Evolutionary conservation across 2,113 vertebrate species (phyloP).

Genomic region (Oryctolagus cuniculus): DNA sequence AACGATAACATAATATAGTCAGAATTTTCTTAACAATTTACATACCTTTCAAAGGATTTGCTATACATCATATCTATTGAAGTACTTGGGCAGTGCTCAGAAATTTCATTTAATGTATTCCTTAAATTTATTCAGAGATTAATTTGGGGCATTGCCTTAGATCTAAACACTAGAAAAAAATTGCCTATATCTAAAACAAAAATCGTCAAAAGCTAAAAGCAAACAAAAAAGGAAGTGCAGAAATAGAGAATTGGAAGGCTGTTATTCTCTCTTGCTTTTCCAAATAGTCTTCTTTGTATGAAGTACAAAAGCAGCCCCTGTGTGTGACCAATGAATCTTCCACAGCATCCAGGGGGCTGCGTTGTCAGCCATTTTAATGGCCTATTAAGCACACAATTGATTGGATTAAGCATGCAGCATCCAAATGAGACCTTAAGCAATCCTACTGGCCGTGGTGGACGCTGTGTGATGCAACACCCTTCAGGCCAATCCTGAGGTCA

Average conservation of each 20-base stretch:
- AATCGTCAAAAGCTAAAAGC: conserved; percentile 8
- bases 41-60: background rate
- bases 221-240: background rate
- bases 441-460: conserved; percentile 7
- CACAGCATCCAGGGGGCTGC: background rate
- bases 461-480: background rate
- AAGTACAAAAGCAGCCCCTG: background rate
- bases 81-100: background rate
- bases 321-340: background rate
- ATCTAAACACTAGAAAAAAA: background rate
- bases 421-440: conserved; percentile 50
- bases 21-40: background rate
- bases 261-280: background rate
- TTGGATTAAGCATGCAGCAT: conserved; percentile 59
- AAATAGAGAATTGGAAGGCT: background rate
- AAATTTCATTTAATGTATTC: conserved; percentile 26
- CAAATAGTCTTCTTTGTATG: background rate
- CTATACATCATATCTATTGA: background rate
- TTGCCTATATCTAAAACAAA: background rate
- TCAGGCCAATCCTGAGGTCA: background rate
- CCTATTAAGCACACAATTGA: conserved; percentile 56
- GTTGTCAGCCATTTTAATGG: conserved; percentile 13
- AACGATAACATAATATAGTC: background rate
- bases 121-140: conserved; percentile 15
- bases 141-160: background rate